Base-by-base conservation (phyloP, 1,140 invertebrate species). In the Oreohelix idahoensis region DNA sequence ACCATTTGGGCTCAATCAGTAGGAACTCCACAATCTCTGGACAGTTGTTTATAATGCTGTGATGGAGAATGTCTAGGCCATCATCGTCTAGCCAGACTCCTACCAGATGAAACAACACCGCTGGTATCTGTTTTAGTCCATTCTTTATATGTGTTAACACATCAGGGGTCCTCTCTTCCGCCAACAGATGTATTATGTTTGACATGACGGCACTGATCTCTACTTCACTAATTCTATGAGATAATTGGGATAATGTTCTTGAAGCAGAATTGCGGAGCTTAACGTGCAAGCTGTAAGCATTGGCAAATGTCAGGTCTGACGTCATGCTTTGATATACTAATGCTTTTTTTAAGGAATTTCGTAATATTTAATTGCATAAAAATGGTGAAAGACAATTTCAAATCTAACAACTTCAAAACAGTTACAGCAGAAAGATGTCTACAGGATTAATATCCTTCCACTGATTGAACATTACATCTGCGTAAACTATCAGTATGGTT, bases 11-110 rank as follows among this genome's bases (percentile, higher is more conserved):
- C 26, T 82, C 80, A 1, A n/a, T 17, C 13, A 82, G 42, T 17
- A 82, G 49, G 26, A 70, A 82, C 17, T 45, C 35, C 11, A 82
- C 39, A 0, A 82, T 73, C 0, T 82, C 80, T 29, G 80, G 45
- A 53, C 32, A 74, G 35, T 82, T 82, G 51, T 74, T 53, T 15
- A 82, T 53, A 23, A 82, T 82, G 38, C n/a, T 29, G 39, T 74
- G 51, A n/a, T 82, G 80, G 15, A 82, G 66, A 49, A 82, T 15
- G 32, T 82, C 42, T 4, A 82, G 36, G 1, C 51, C 35, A 36
- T 75, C 32, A 11, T 38, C 17, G 39, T 82, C 80, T 23, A 26
- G 4, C 80, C 80, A 82, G 4, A 17, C n/a, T 20, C n/a, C 42
- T 15, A 82, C 66, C 0, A 42, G 79, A 20, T 45, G 11, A 2